Base-by-base conservation (phyloP, 2,797 vertebrate species). In the Chaunax sp. region DNA sequence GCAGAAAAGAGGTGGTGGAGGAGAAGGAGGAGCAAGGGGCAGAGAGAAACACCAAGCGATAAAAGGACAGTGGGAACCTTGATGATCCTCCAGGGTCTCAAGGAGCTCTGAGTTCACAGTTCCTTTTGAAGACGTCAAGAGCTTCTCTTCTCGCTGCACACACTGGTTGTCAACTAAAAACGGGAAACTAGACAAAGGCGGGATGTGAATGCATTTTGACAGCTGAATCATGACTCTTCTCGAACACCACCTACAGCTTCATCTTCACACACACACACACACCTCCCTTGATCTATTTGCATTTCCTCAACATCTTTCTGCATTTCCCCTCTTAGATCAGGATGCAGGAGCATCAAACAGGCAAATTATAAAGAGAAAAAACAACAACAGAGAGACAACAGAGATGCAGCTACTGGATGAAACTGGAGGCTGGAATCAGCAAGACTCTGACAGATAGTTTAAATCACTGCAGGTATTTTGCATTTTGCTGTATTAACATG, bases 61-160 rank as follows among this genome's bases (percentile, higher is more conserved):
- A 69, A 86, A 91, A 87, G 81, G 80, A 83, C 61, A 58, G 58
- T 56, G 51, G 64, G 71, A 87, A 77, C 81, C 87, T 87, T 87
- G 83, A 83, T 83, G 87, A 91, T 87, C 85, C 83, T 87, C 75
- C 51, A 6, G 73, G 84, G 80, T 66, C 77, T 87, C 58, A 30
- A 87, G 88, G 84, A 85, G 83, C 83, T 78, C 60, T 30, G 59
- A 84, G 78, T 86, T 89, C 78, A 89, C 85, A 87, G 83, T 70
- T 40, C 12, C 76, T 77, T 87, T 84, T 87, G 83, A 88, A 81
- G 64, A 82, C 47, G 78, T 86, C 73, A 61, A 84, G 73, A 89
- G 84, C 64, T 75, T 82, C 51, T 64, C 55, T 57, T 41, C 11
- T 54, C 1, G 7, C 54, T 6, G 45, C 25, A 28, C 41, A 67